A percentile compares a stretch with the other conserved stretches of the same genome.
Evolutionary conservation across 2,797 vertebrate genomes (phyloP).

Genomic region (Pampus argenteus): DNA sequence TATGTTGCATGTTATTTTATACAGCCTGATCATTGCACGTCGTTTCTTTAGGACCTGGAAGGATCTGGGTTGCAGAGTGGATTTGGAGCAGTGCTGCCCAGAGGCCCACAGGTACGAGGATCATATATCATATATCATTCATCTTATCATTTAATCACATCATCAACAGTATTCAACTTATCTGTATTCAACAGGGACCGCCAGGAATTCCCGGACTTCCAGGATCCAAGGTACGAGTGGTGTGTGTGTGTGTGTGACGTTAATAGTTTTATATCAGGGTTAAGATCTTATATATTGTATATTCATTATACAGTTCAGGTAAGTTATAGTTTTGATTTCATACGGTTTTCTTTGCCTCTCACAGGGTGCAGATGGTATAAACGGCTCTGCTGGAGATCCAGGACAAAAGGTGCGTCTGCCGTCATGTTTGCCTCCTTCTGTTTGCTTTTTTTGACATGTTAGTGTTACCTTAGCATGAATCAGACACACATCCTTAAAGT

Average conservation of each 20-base stretch:
- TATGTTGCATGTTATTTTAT: not conserved
- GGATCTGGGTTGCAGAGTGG: slow-evolving; percentile 82
- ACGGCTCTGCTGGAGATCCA: slow-evolving; percentile 59
- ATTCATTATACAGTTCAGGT: not conserved
- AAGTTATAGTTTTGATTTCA: not conserved
- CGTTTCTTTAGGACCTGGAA: slow-evolving; percentile 87
- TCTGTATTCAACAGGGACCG: slow-evolving; percentile 72
- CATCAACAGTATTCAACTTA: rapidly evolving
- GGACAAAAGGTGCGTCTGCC: slow-evolving; percentile 69
- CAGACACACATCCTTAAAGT: slow-evolving; percentile 26
- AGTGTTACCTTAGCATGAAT: not conserved
- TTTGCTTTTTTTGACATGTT: not conserved
- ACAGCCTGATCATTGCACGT: not conserved
- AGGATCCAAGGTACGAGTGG: slow-evolving; percentile 81
- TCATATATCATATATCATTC: too few species aligned
- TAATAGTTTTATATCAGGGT: rapidly evolving
- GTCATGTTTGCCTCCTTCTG: not conserved
- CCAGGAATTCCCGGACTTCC: slow-evolving; percentile 76
- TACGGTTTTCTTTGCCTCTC: not conserved
- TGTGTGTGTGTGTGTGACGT: not conserved
- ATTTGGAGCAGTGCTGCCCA: slow-evolving; percentile 69
- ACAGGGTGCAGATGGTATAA: slow-evolving; percentile 70
- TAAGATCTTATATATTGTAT: too few species aligned
- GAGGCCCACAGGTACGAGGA: slow-evolving; percentile 85
- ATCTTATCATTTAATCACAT: not conserved